Conservation (phyloP, 2,797 vertebrate genomes). For the Parotocinclus haroldoi region DNA sequence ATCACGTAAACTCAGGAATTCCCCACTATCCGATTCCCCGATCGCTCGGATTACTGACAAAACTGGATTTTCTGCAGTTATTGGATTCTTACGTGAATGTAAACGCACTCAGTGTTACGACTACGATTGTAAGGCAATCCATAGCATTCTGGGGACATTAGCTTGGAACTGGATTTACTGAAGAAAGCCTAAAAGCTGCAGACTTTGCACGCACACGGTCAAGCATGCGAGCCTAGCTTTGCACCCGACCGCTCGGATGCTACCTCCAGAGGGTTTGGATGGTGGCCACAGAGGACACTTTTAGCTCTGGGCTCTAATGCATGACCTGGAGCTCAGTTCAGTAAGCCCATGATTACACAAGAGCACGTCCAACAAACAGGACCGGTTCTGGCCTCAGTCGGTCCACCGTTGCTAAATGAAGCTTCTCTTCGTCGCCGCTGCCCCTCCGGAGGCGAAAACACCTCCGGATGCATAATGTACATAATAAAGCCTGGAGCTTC, state of each 20-base stretch:
- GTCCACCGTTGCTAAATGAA: slow-evolving; percentile 29
- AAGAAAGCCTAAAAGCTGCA: background rate
- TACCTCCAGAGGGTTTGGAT: slow-evolving; percentile 31
- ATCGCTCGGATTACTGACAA: too few relatives aligned
- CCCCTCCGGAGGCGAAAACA: slow-evolving; percentile 21
- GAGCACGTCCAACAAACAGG: slow-evolving; percentile 21
- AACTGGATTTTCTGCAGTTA: too few relatives aligned
- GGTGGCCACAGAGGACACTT: slow-evolving; percentile 24
- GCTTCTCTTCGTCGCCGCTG: background rate
- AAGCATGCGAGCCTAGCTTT: slow-evolving; percentile 6
- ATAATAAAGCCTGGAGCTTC: slow-evolving; percentile 8
- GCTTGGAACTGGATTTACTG: slow-evolving; percentile 2
- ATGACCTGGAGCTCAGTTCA: slow-evolving; percentile 38
- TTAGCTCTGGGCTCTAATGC: slow-evolving; percentile 40
- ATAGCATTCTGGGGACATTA: slow-evolving; percentile 19
- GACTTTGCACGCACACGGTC: background rate
- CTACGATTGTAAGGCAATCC: too few relatives aligned
- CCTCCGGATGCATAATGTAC: slow-evolving; percentile 16
- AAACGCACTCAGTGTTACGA: too few relatives aligned
- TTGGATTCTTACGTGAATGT: too few relatives aligned
- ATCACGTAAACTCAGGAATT: too few relatives aligned
- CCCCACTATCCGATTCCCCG: too few relatives aligned
- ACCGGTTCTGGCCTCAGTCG: slow-evolving; percentile 15
- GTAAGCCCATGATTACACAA: slow-evolving; percentile 46
- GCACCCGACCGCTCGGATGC: slow-evolving; percentile 4